Conservation (phyloP, 2,888 invertebrate species). For the Yponomeuta evonymella region DNA sequence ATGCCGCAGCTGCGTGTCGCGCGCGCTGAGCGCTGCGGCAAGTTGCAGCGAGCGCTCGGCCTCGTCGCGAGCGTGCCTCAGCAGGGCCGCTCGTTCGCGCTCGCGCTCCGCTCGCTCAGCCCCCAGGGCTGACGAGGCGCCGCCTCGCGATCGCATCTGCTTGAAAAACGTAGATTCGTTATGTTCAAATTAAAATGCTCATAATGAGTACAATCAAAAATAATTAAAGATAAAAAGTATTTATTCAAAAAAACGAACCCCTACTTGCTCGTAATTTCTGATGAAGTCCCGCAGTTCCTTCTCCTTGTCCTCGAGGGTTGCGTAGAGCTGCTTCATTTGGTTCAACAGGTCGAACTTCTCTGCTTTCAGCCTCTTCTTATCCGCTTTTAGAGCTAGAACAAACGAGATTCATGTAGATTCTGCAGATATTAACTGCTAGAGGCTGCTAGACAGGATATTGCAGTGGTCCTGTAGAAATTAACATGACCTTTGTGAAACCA, state of each 20-base stretch:
- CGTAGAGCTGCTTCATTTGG: constrained; percentile 96
- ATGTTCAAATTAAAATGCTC: constrained; percentile 12
- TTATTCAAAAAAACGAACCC: background rate
- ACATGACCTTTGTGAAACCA: too few relatives aligned
- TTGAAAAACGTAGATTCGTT: constrained; percentile 18
- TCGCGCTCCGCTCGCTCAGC: constrained; percentile 83
- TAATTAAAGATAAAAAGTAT: too few relatives aligned
- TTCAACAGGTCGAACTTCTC: constrained; percentile 95
- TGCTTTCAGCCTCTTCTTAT: constrained; percentile 92
- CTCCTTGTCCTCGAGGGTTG: constrained; percentile 95
- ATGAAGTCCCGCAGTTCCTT: constrained; percentile 95
- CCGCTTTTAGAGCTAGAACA: constrained; percentile 86
- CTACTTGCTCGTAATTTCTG: constrained; percentile 93
- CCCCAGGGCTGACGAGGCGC: constrained; percentile 81
- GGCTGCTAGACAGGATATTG: too few relatives aligned
- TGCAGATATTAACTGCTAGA: too few relatives aligned
- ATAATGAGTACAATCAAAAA: too few relatives aligned
- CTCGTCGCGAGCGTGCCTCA: constrained; percentile 92
- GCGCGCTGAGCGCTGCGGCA: constrained; percentile 90
- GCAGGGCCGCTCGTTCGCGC: constrained; percentile 90
- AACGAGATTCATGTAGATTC: constrained; percentile 21
- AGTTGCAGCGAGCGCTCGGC: constrained; percentile 91
- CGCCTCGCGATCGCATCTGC: constrained; percentile 83
- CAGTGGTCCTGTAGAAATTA: too few relatives aligned
- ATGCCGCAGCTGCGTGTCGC: constrained; percentile 90